Conservation (phyloP, 2,888 invertebrate genomes). For the Chrysolina oricalcia region DNA sequence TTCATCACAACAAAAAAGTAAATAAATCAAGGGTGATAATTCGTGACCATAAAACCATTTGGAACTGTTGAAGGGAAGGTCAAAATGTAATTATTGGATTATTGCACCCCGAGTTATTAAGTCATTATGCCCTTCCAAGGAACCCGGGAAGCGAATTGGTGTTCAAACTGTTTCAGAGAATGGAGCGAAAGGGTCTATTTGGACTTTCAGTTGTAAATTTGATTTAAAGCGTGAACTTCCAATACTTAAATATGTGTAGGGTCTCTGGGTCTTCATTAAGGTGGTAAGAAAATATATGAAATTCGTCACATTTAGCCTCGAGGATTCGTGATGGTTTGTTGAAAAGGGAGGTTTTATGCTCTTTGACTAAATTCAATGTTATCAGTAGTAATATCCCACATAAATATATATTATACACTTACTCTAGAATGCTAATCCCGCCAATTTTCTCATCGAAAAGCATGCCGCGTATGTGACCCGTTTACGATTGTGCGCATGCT, state of each 20-base stretch:
- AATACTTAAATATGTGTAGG: not conserved
- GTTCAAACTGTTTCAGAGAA: constrained; percentile 3
- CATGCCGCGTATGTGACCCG: too few relatives aligned
- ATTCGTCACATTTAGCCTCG: too few relatives aligned
- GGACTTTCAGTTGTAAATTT: constrained; percentile 1
- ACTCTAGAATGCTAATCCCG: too few relatives aligned
- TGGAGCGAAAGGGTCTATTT: constrained; percentile 21
- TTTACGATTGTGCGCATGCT: too few relatives aligned
- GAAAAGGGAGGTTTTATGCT: too few relatives aligned
- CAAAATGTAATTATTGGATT: constrained; percentile 53
- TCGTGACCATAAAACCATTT: constrained; percentile 51
- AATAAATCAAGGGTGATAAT: constrained; percentile 42
- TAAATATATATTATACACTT: too few relatives aligned
- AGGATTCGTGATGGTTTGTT: too few relatives aligned
- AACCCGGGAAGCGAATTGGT: constrained; percentile 9
- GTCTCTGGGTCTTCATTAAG: not conserved
- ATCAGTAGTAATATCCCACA: too few relatives aligned
- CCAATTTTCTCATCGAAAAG: too few relatives aligned
- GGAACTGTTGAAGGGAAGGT: constrained; percentile 43
- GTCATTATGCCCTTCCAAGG: constrained; percentile 38
- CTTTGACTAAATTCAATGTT: too few relatives aligned
- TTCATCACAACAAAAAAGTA: constrained; percentile 40
- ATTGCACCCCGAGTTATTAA: constrained; percentile 51
- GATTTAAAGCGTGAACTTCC: constrained; percentile 18
- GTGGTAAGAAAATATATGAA: not conserved